Percentiles rank a stretch among this genome's conserved stretches.
These are phyloP conservation scores for Dascillus cervinus DNA, from an alignment of 2,888 invertebrate genomes.

Conservation along the genomic window DNA sequence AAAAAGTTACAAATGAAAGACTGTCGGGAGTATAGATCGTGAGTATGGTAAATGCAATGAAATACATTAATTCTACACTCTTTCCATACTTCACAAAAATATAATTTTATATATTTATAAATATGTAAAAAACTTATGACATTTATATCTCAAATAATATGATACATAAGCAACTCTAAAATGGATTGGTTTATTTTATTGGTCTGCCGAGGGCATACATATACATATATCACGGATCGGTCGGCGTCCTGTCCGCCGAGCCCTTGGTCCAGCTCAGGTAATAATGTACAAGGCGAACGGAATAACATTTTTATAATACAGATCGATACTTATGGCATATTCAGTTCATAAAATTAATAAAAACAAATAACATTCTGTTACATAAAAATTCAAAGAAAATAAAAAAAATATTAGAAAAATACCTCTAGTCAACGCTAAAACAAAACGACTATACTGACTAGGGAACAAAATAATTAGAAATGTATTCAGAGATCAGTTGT, in stretches of 20 bases:
- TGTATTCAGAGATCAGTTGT: slow-evolving; percentile 32
- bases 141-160: slow-evolving; percentile 38
- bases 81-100: slow-evolving; percentile 42
- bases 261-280: slow-evolving; percentile 41
- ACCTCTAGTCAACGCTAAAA: slow-evolving; percentile 39
- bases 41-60: slow-evolving; percentile 32
- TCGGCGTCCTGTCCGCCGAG: slow-evolving; percentile 22
- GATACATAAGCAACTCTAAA: slow-evolving; percentile 35
- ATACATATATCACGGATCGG: slow-evolving; percentile 38
- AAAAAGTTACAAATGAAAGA: slow-evolving; percentile 43
- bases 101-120: slow-evolving; percentile 39
- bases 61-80: slow-evolving; percentile 12
- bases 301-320: slow-evolving; percentile 17
- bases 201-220: slow-evolving; percentile 37
- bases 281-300: slow-evolving; percentile 30
- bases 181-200: slow-evolving; percentile 30
- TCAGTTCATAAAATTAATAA: slow-evolving; percentile 25
- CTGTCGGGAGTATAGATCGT: slow-evolving; percentile 40
- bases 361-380: slow-evolving; percentile 22
- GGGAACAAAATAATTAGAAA: slow-evolving; percentile 37
- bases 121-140: slow-evolving; percentile 41
- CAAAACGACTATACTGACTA: slow-evolving; percentile 41
- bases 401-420: slow-evolving; percentile 17
- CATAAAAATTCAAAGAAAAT: too few species aligned
- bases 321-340: slow-evolving; percentile 23